Conservation (phyloP, 2,113 vertebrate species). For the Alouatta palliata region DNA sequence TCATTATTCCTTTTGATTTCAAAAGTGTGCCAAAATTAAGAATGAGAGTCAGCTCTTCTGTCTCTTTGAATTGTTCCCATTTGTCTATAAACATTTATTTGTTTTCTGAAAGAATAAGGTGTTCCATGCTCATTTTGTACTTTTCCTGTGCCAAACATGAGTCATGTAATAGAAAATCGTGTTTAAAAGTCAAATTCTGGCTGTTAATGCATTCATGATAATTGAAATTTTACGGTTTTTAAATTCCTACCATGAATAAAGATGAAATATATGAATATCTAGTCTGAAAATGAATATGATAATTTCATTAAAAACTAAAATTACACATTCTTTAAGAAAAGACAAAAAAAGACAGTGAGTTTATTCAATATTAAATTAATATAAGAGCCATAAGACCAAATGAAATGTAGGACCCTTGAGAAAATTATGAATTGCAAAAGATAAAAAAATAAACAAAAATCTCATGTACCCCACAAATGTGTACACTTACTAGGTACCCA, state of each 20-base stretch:
- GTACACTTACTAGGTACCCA: no score
- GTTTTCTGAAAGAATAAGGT: not conserved
- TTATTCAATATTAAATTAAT: not conserved
- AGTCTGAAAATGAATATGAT: not conserved
- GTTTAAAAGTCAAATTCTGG: not conserved
- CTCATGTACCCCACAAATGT: no score
- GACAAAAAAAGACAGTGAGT: not conserved
- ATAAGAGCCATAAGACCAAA: not conserved
- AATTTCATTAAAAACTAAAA: not conserved
- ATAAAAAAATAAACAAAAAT: not conserved
- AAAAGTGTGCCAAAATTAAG: not conserved
- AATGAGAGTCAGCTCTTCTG: not conserved
- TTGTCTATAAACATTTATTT: not conserved
- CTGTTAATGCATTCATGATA: not conserved
- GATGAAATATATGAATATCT: not conserved
- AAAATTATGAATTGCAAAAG: not conserved
- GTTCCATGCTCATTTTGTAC: not conserved
- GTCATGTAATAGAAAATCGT: not conserved
- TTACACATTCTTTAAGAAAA: not conserved
- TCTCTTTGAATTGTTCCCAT: not conserved
- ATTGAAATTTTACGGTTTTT: not conserved
- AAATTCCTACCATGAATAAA: not conserved
- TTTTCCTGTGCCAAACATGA: not conserved
- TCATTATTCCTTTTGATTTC: not conserved
- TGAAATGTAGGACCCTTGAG: not conserved